These are phyloP conservation scores for Drepana arcuata DNA, from an alignment of 1,140 invertebrate genomes.

Conservation along the genomic window DNA sequence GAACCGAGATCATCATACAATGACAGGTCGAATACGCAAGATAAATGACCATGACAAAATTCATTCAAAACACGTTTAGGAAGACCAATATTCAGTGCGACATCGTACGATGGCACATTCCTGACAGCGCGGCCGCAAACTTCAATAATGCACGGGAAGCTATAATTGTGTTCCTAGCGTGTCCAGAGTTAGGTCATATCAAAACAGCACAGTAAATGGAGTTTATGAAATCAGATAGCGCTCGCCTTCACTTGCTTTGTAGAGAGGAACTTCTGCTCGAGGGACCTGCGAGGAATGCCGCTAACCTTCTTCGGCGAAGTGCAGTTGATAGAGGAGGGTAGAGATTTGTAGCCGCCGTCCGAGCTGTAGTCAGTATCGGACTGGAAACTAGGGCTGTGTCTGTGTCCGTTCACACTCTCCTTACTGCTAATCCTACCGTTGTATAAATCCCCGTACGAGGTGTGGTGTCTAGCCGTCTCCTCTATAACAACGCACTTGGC, in stretches of 20 bases:
- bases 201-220: too few relatives aligned
- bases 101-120: too few relatives aligned
- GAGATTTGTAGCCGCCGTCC: slow-evolving; percentile 66
- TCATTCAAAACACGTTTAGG: too few relatives aligned
- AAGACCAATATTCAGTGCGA: too few relatives aligned
- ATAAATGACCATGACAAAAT: too few relatives aligned
- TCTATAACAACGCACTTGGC: slow-evolving; percentile 38
- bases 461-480: slow-evolving; percentile 48
- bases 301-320: slow-evolving; percentile 60
- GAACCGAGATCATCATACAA: too few relatives aligned
- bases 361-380: slow-evolving; percentile 69
- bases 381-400: slow-evolving; percentile 55
- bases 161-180: too few relatives aligned
- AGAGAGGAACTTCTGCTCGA: slow-evolving; percentile 53
- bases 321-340: slow-evolving; percentile 66
- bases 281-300: slow-evolving; percentile 62
- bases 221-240: slow-evolving; percentile 50
- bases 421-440: slow-evolving; percentile 56
- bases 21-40: too few relatives aligned
- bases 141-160: too few relatives aligned
- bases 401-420: slow-evolving; percentile 52
- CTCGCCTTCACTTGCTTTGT: slow-evolving; percentile 57
- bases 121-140: too few relatives aligned
- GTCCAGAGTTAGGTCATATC: too few relatives aligned
- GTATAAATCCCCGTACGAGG: slow-evolving; percentile 59